phyloP scores from a whole-genome alignment of 2,113 vertebrate species.

The Poeciliopsis prolifica region DNA sequence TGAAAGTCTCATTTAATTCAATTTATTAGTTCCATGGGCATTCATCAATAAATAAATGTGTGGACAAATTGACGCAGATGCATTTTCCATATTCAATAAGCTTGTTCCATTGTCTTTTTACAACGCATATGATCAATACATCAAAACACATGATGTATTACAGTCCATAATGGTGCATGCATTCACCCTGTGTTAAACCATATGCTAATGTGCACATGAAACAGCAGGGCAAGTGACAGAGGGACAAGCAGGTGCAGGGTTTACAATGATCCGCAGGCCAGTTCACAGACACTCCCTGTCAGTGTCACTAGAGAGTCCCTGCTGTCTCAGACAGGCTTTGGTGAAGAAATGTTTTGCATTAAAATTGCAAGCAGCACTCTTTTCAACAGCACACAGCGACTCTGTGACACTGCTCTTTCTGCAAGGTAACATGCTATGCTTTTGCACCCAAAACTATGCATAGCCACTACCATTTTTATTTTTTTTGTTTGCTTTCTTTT shows the following conservation, averaged over 20 bases:
- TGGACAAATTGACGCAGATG: constrained; percentile 56
- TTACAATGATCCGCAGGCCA: constrained; percentile 66
- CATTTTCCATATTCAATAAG: constrained; percentile 69
- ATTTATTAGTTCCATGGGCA: constrained; percentile 18
- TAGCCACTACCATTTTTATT: constrained; percentile 8
- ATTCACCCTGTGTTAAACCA: constrained; percentile 55
- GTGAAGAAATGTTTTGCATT: constrained; percentile 69
- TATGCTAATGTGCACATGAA: constrained; percentile 59
- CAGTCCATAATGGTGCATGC: constrained; percentile 56
- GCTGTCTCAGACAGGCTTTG: constrained; percentile 69
- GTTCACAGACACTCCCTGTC: constrained; percentile 67
- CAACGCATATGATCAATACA: constrained; percentile 66
- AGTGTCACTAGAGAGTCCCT: constrained; percentile 63
- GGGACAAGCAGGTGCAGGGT: constrained; percentile 64
- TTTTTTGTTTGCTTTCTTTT: neutral
- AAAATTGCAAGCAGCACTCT: constrained; percentile 65
- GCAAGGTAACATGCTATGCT: constrained; percentile 36
- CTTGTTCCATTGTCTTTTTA: constrained; percentile 65
- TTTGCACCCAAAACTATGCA: constrained; percentile 25
- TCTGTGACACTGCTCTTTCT: constrained; percentile 23
- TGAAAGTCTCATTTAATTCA: constrained; percentile 34
- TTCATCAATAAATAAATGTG: constrained; percentile 51
- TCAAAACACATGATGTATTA: constrained; percentile 65
- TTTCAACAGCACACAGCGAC: constrained; percentile 29
- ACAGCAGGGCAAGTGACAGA: constrained; percentile 22